Evolutionary conservation across 2,113 vertebrate genomes (phyloP).

Genomic region (Lutjanus erythropterus): DNA sequence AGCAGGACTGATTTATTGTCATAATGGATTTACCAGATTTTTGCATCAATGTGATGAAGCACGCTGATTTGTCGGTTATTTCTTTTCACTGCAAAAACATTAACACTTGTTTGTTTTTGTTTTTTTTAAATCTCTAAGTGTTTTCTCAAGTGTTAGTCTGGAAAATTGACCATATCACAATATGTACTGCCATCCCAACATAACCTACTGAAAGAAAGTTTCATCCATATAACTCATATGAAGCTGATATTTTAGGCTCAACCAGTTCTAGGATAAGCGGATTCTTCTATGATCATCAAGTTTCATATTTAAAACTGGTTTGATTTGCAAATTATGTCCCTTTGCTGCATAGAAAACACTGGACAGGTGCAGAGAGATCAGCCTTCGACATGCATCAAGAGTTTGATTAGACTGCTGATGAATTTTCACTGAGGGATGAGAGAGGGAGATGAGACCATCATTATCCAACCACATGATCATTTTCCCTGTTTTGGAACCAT

Average conservation of each 20-base stretch:
- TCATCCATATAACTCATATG: not conserved
- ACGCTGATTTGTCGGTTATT: not conserved
- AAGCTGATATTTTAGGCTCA: conserved; percentile 20
- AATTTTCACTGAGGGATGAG: conserved; percentile 3
- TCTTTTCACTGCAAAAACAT: not conserved
- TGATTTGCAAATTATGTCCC: not conserved
- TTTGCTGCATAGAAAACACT: not conserved
- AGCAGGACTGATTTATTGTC: not conserved
- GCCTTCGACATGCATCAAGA: conserved; percentile 11
- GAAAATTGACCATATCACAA: not conserved
- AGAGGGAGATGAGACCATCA: conserved; percentile 14
- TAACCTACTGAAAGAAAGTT: no score
- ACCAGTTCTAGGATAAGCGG: not conserved
- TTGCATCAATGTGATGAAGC: not conserved
- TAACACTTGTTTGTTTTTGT: not conserved
- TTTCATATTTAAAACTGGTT: not conserved
- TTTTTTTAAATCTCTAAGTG: not conserved
- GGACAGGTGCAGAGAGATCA: not conserved
- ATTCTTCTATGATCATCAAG: not conserved
- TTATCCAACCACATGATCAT: conserved; percentile 26
- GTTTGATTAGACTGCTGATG: not conserved
- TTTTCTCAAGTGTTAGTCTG: not conserved
- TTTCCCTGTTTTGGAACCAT: conserved; percentile 16
- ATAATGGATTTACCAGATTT: not conserved
- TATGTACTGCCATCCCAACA: not conserved